These are phyloP conservation scores for Phalacrocorax pelagicus DNA, from an alignment of 2,113 vertebrate species.

Conservation along the genomic window DNA sequence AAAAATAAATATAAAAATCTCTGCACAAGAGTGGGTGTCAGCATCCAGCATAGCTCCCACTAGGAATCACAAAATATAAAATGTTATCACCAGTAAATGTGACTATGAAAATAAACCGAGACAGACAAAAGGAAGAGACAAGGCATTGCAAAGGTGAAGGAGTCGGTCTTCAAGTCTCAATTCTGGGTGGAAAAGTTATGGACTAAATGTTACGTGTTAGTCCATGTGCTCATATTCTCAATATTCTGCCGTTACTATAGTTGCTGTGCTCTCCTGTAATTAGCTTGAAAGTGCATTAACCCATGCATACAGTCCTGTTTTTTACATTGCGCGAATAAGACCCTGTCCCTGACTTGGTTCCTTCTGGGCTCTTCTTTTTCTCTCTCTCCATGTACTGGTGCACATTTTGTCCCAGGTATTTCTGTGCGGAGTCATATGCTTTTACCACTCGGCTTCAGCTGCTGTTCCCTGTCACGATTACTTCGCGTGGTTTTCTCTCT, in stretches of 20 bases:
- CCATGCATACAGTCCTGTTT: not conserved
- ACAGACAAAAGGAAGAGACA: slow-evolving; percentile 39
- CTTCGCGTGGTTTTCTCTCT: not conserved
- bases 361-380: not conserved
- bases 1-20: slow-evolving; percentile 48
- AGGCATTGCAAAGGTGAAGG: slow-evolving; percentile 1
- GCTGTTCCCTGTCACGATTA: not conserved
- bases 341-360: not conserved
- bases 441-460: not conserved
- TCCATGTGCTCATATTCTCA: not conserved
- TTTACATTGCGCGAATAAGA: not conserved
- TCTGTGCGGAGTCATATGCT: not conserved
- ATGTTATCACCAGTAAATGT: slow-evolving; percentile 39
- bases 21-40: slow-evolving; percentile 63
- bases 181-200: not conserved
- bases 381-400: not conserved
- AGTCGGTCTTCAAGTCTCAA: not conserved
- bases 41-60: slow-evolving; percentile 61
- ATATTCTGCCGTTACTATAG: not conserved
- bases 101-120: slow-evolving; percentile 15
- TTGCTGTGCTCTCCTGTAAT: not conserved
- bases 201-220: not conserved
- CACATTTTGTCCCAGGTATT: slow-evolving; percentile 37
- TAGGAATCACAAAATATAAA: slow-evolving; percentile 55
- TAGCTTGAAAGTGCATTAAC: not conserved